Evolutionary conservation across 2,888 invertebrate genomes (phyloP), one percentile per base, ranked within the genome.

Genomic region (Diadegma fenestrale): DNA sequence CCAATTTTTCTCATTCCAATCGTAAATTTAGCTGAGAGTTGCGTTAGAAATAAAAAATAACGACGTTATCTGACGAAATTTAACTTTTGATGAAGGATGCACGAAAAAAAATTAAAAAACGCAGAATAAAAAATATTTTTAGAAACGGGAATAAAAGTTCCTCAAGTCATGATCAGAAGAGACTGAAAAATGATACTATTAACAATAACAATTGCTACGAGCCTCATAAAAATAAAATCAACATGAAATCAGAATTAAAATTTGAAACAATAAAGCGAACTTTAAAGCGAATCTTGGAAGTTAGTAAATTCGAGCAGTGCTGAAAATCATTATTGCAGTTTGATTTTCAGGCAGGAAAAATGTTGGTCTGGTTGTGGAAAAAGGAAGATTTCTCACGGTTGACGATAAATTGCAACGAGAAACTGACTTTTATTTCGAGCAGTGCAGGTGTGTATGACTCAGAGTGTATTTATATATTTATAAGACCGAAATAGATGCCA

Each of bases 401-500:
- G 17, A n/a, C 14, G n/a, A 30, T 30, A 51, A 48, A 69, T 48
- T 33, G 33, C 1, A 5, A 7, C 30, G 33, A 33, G n/a, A 19
- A 51, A 33, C 5, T 33, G 30, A 75, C 30, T 54, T 66, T 54
- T 69, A 45, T 58, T 71, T 30, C 41, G 45, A 43, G 26, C n/a
- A n/a, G 30, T 37, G 61, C 26, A 43, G 4, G 48, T 58, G 58
- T 43, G 43, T n/a, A 61, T 26, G 10, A 73, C 7, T 26, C 10
- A 30, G 30, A 45, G 26, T 22, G 19, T 30, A 48, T 48, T 12
- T 22, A n/a, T 66, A 19, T 14, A 54, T 45, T 72, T 14, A 54
- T 45, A 77, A 33, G 26, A 63, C 64, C 4, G 22, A 43, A 72
- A 75, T 63, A 79, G 58, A 76, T 43, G 71, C 80, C 54, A 66